Base-by-base conservation (phyloP, 2,113 vertebrate genomes). In the Scophthalmus maximus region DNA sequence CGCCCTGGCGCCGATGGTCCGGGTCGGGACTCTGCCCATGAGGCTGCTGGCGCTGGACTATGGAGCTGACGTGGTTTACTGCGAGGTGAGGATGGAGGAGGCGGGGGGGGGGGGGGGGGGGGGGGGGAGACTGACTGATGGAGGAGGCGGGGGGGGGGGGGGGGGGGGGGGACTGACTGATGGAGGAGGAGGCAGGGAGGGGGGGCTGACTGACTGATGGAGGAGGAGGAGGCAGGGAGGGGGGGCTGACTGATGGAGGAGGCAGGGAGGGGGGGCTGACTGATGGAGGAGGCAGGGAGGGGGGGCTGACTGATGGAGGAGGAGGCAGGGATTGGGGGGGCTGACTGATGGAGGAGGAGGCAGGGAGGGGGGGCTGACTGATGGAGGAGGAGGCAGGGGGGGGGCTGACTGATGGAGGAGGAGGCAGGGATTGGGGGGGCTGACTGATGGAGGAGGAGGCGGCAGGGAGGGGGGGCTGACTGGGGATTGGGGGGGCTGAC, bases 21-120 rank as follows among this genome's bases (percentile, higher is more conserved):
- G 98, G 0, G 95, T 99, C 7, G 97, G 98, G 15, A 97, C 97
- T 0, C 89, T 99, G 2, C 97, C 98, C 0, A 99, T 98, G 98
- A 90, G 97, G 1, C 94, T 99, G 8, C 92, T 99, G 15, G 97
- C 98, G 8, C 90, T 99, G 88, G 96, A 99, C 90, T 97, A 96
- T 14, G 98, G 98, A 27, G 97, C 97, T 0, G 96, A 98, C 68
- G 93, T 98, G 32, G 98, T 99, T 42, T 99, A 99, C 88, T 96
- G 96, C 56, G 97, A 99, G 96, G 98, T 99, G 90, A 61, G 93
- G 36, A 8, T 4, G 53, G 8, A 20, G 26, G 8, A 3, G 17
- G 29, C 3, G 8, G 26, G 17, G 14, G 2, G 8, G 12, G 2
- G 26, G 7, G 1, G 1, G 23, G 3, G 20, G 1, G 40, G 40